These are phyloP conservation scores for Eupithecia tripunctaria DNA, from an alignment of 2,888 invertebrate genomes.

Conservation along the genomic window DNA sequence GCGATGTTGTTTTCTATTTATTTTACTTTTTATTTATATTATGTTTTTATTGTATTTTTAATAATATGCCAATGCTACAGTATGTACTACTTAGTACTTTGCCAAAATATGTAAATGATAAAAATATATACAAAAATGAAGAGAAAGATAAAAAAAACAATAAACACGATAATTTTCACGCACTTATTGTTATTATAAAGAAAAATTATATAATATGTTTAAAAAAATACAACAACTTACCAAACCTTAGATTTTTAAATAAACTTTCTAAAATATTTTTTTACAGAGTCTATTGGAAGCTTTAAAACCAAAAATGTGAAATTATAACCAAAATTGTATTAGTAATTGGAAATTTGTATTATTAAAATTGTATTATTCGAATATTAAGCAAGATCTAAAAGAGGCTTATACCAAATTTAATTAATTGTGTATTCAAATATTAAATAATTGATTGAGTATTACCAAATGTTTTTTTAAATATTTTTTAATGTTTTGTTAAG, in stretches of 20 bases:
- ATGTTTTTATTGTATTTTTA: neutral
- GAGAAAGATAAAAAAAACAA: neutral
- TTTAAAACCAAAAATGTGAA: neutral
- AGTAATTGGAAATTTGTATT: neutral
- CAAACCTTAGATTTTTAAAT: neutral
- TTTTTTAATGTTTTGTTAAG: conserved; percentile 1
- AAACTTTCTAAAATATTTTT: neutral
- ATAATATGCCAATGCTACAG: neutral
- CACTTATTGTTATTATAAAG: no score
- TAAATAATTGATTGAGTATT: no score
- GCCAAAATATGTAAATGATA: neutral
- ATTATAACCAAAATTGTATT: conserved; percentile 6
- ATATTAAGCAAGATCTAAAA: neutral
- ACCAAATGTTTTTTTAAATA: neutral
- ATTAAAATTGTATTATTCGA: neutral
- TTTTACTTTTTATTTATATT: neutral
- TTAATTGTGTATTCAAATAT: neutral
- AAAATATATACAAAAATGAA: conserved; percentile 2
- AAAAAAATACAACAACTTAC: no score
- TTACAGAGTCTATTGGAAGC: neutral
- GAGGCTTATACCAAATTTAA: neutral
- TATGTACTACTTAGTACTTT: no score
- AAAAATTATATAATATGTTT: no score
- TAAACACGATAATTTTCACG: neutral
- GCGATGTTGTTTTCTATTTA: neutral